Evolutionary conservation across 2,888 invertebrate genomes (phyloP).

Genomic region (Lampropteryx suffumata): DNA sequence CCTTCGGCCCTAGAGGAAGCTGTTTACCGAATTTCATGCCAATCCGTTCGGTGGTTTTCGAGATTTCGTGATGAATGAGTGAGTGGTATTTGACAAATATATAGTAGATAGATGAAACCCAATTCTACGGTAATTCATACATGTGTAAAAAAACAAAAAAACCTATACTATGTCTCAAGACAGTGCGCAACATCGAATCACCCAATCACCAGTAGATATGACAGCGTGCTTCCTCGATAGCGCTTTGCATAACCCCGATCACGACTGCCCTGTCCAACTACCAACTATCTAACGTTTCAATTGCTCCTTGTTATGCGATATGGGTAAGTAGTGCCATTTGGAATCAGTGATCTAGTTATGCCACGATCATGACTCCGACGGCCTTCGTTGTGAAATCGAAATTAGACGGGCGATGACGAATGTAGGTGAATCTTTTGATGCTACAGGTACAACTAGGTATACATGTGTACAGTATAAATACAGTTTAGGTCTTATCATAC

Average conservation of each 20-base stretch:
- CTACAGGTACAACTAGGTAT: neutral
- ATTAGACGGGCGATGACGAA: conserved; percentile 44
- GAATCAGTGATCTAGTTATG: conserved; percentile 67
- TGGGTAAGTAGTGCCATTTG: conserved; percentile 62
- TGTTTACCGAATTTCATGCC: too few relatives aligned
- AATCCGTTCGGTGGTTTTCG: too few relatives aligned
- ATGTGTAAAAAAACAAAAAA: neutral
- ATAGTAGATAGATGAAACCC: too few relatives aligned
- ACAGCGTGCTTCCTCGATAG: conserved; percentile 56
- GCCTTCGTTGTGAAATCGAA: conserved; percentile 73
- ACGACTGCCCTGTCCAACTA: conserved; percentile 58
- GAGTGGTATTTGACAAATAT: too few relatives aligned
- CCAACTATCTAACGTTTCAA: conserved; percentile 57
- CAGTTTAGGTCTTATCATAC: too few relatives aligned
- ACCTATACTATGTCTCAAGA: conserved; percentile 5
- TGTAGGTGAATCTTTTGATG: conserved; percentile 26
- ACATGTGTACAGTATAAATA: too few relatives aligned
- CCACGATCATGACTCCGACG: conserved; percentile 57
- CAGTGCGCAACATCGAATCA: conserved; percentile 7
- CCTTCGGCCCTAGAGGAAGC: too few relatives aligned
- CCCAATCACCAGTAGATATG: conserved; percentile 40
- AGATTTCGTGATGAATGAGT: too few relatives aligned
- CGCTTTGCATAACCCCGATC: conserved; percentile 71
- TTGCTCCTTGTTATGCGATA: conserved; percentile 61
- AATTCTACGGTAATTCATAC: neutral